Percentiles rank a stretch among this genome's conserved stretches.
These are phyloP conservation scores for Platyura marginata DNA, from an alignment of 1,140 invertebrate species.

Conservation along the genomic window DNA sequence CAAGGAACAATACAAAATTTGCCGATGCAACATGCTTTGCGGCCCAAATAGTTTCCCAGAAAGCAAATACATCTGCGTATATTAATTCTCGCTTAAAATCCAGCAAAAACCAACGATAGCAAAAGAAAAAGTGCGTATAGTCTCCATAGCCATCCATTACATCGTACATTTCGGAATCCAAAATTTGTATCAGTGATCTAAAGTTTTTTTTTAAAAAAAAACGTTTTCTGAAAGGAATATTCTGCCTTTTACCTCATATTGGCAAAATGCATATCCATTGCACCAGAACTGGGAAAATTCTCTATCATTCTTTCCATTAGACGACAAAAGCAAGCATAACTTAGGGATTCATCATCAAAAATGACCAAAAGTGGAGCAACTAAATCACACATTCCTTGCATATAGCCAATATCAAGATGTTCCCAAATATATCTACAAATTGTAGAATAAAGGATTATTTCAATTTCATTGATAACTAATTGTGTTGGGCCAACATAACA, in stretches of 20 bases:
- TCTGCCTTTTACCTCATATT: conserved; percentile 66
- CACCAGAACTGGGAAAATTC: conserved; percentile 85
- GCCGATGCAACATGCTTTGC: conserved; percentile 66
- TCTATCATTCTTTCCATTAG: conserved; percentile 78
- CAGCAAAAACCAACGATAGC: conserved; percentile 79
- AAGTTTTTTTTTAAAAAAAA: too few species aligned
- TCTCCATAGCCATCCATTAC: conserved; percentile 88
- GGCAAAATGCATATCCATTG: conserved; percentile 89
- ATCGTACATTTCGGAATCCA: conserved; percentile 86
- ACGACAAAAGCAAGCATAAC: conserved; percentile 79
- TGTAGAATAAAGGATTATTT: not conserved
- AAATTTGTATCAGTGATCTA: conserved; percentile 62
- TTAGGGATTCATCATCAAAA: conserved; percentile 80
- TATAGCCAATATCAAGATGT: conserved; percentile 75
- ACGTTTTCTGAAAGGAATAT: not conserved
- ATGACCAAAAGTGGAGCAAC: conserved; percentile 82
- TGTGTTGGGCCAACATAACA: too few species aligned
- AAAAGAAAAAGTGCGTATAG: conserved; percentile 95
- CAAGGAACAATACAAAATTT: conserved; percentile 86
- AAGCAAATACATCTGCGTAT: conserved; percentile 81
- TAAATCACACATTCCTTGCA: conserved; percentile 91
- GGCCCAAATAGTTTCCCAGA: conserved; percentile 95
- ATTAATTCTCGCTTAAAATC: conserved; percentile 64
- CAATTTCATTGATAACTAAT: not conserved
- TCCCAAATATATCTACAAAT: conserved; percentile 75